phyloP scores from a whole-genome alignment of 2,888 invertebrate genomes.

The Clusia tigrina region DNA sequence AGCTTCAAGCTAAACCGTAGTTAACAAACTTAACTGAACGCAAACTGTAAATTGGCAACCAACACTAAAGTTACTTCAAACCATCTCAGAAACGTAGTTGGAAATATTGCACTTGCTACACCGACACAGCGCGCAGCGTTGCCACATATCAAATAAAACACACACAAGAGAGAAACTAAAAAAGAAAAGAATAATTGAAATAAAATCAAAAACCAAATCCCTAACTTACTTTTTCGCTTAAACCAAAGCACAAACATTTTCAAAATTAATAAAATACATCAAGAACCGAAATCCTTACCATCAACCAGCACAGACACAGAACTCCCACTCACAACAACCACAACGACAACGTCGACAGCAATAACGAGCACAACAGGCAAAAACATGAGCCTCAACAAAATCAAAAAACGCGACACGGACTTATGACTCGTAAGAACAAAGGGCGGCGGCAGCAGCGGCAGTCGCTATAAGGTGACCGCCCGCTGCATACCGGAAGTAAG shows the following conservation, averaged over 20 bases:
- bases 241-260: conserved; percentile 5
- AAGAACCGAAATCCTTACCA: conserved; percentile 10
- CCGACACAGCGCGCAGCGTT: conserved; percentile 16
- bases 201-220: too few relatives aligned
- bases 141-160: not conserved
- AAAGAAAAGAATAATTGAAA: too few relatives aligned
- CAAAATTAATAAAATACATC: conserved; percentile 12
- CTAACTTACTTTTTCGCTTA: not conserved
- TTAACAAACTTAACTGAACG: conserved; percentile 19
- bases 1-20: conserved; percentile 22
- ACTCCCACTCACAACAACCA: conserved; percentile 23
- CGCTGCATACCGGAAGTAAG: conserved; percentile 64
- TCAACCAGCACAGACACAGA: conserved; percentile 10
- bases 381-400: conserved; percentile 57
- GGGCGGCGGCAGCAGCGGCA: conserved; percentile 54
- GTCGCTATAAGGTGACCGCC: conserved; percentile 62
- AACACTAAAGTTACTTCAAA: not conserved
- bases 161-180: not conserved
- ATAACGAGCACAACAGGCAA: conserved; percentile 44
- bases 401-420: conserved; percentile 64
- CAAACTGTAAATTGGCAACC: conserved; percentile 21
- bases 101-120: conserved; percentile 22
- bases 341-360: conserved; percentile 40
- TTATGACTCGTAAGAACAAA: conserved; percentile 64
- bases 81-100: conserved; percentile 11